phyloP scores from a whole-genome alignment of 2,888 invertebrate genomes.

The Tolmerus cingulatus region DNA sequence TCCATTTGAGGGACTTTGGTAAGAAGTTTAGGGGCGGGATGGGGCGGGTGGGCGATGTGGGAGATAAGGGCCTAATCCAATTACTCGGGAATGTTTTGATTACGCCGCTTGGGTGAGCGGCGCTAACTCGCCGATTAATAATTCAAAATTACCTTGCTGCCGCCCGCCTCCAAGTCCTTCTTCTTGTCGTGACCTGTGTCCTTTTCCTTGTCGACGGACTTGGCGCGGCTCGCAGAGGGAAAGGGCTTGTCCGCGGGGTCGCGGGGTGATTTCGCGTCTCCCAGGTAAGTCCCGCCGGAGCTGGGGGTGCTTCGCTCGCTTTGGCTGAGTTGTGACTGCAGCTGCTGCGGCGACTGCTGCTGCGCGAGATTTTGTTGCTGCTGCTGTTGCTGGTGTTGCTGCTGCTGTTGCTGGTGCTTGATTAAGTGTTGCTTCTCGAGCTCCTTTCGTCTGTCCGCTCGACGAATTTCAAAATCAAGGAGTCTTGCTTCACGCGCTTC shows the following conservation, averaged over 20 bases:
- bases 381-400: constrained; percentile 47
- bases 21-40: background rate
- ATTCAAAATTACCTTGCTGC: constrained; percentile 40
- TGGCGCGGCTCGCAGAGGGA: constrained; percentile 49
- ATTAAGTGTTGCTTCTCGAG: constrained; percentile 54
- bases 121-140: background rate
- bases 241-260: constrained; percentile 51
- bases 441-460: constrained; percentile 61
- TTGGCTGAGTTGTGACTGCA: constrained; percentile 44
- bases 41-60: background rate
- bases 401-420: constrained; percentile 53
- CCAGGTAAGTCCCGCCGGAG: constrained; percentile 50
- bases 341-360: constrained; percentile 50
- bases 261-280: constrained; percentile 48
- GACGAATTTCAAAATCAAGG: constrained; percentile 62
- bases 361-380: background rate
- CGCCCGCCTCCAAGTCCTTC: constrained; percentile 47
- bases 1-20: background rate
- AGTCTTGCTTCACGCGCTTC: constrained; percentile 63
- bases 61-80: background rate
- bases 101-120: background rate
- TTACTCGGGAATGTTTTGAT: background rate
- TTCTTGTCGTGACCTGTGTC: constrained; percentile 48
- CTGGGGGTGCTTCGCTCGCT: constrained; percentile 55
- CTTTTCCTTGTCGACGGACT: constrained; percentile 40